A percentile compares a stretch with the other conserved stretches of the same genome.
Evolutionary conservation across 2,888 invertebrate genomes (phyloP).

Genomic region (Nemotelus nigrinus): DNA sequence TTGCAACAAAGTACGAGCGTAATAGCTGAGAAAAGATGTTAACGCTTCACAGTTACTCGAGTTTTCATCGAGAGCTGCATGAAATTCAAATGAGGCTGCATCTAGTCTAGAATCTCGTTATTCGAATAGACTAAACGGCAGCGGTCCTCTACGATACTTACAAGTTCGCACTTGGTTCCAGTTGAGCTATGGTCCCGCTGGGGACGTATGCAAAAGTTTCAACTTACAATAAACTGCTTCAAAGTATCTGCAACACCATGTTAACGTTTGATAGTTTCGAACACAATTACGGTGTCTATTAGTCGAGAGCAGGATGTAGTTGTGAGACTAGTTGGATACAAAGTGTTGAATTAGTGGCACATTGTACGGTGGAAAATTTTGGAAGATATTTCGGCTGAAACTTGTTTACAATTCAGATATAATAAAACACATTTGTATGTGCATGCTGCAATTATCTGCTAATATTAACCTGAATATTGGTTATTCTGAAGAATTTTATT

Average conservation of each 20-base stretch:
- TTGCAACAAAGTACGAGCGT: slow-evolving; percentile 31
- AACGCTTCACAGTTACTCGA: not conserved
- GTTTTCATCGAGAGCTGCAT: slow-evolving; percentile 3
- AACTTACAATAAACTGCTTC: slow-evolving; percentile 19
- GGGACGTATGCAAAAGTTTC: slow-evolving; percentile 35
- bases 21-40: slow-evolving; percentile 11
- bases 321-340: slow-evolving; percentile 18
- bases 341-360: slow-evolving; percentile 12
- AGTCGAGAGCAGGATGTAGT: not conserved
- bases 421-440: too few species aligned
- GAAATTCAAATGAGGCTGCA: slow-evolving; percentile 39
- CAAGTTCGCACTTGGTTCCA: slow-evolving; percentile 10
- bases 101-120: not conserved
- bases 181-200: slow-evolving; percentile 29
- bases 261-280: slow-evolving; percentile 35
- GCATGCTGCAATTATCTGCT: too few species aligned
- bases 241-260: not conserved
- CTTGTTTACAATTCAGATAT: too few species aligned
- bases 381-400: too few species aligned
- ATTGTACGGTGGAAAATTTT: not conserved
- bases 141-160: slow-evolving; percentile 19
- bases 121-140: slow-evolving; percentile 7
- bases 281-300: not conserved
- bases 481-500: too few species aligned
- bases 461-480: too few species aligned